A percentile compares a stretch with the other conserved stretches of the same genome.
phyloP scores from a whole-genome alignment of 37 sponge, comb jelly and placozoan genomes.

The Beroe forskalii region DNA sequence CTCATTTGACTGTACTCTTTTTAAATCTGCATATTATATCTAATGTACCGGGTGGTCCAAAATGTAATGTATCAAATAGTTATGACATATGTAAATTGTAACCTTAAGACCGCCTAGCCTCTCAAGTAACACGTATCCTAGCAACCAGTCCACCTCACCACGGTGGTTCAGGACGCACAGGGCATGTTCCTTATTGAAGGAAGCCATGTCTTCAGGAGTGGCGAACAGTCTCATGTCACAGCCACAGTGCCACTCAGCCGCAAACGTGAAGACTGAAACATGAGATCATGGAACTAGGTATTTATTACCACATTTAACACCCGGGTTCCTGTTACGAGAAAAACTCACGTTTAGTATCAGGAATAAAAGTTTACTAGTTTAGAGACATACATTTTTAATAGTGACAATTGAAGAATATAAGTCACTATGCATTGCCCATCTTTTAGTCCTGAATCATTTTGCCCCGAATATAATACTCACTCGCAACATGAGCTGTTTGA shows the following conservation, averaged over 20 bases:
- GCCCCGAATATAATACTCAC: background rate
- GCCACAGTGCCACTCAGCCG: slow-evolving; percentile 47
- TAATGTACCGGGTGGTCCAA: no score
- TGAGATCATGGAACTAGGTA: no score
- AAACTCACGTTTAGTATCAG: background rate
- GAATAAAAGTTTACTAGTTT: background rate
- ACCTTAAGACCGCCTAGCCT: slow-evolving; percentile 78
- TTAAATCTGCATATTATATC: no score
- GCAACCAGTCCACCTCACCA: slow-evolving; percentile 96
- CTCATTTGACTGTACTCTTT: no score
- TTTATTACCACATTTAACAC: no score
- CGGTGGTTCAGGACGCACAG: slow-evolving; percentile 80
- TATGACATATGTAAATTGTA: no score
- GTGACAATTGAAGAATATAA: background rate
- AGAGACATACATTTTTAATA: background rate
- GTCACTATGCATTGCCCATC: background rate
- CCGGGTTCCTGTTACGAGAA: no score
- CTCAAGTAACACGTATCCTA: slow-evolving; percentile 81
- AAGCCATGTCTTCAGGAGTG: slow-evolving; percentile 31
- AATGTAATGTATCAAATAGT: no score
- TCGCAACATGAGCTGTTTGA: slow-evolving; percentile 5
- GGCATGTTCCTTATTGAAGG: slow-evolving; percentile 75
- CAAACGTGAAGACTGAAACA: slow-evolving; percentile 52
- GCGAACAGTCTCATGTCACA: slow-evolving; percentile 24
- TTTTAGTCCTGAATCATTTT: background rate